phyloP scores from a whole-genome alignment of 2,888 invertebrate species.

The Pogonocherus hispidulus region DNA sequence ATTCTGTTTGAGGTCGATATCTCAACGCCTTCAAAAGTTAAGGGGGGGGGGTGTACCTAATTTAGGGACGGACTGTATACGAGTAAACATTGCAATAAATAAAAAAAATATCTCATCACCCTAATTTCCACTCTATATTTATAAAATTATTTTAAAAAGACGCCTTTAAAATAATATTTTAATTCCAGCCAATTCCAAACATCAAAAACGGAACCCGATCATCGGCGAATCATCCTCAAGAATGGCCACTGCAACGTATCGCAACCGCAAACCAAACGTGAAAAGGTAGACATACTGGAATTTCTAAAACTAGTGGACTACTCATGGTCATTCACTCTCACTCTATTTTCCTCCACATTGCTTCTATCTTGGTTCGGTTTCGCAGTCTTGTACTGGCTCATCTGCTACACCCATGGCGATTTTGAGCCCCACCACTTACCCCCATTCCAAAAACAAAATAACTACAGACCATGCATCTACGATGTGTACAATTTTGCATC shows the following conservation, averaged over 20 bases:
- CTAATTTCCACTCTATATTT: too few species aligned
- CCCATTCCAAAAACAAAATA: constrained; percentile 57
- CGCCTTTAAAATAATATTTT: too few species aligned
- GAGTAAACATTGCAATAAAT: too few species aligned
- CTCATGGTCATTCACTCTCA: constrained; percentile 61
- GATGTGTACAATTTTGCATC: constrained; percentile 89
- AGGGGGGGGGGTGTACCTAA: too few species aligned
- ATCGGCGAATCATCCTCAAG: constrained; percentile 51
- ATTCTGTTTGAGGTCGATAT: too few species aligned
- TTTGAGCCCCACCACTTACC: constrained; percentile 76
- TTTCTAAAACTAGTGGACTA: constrained; percentile 54
- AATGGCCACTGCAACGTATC: constrained; percentile 53
- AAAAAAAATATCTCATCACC: too few species aligned
- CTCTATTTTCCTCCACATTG: constrained; percentile 90
- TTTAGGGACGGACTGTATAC: too few species aligned
- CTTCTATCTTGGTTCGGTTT: constrained; percentile 89
- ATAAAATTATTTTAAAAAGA: too few species aligned
- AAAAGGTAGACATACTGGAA: constrained; percentile 66
- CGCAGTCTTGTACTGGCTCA: constrained; percentile 89
- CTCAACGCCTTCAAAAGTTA: too few species aligned
- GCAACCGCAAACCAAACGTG: constrained; percentile 66
- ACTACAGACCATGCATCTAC: constrained; percentile 87
- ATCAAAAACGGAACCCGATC: not conserved
- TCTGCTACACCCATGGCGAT: constrained; percentile 89
- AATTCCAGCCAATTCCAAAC: constrained; percentile 18